A percentile compares a stretch with the other conserved stretches of the same genome.
Evolutionary conservation across 1,140 invertebrate species (phyloP).

Genomic region (Aphaenogaster rudis): DNA sequence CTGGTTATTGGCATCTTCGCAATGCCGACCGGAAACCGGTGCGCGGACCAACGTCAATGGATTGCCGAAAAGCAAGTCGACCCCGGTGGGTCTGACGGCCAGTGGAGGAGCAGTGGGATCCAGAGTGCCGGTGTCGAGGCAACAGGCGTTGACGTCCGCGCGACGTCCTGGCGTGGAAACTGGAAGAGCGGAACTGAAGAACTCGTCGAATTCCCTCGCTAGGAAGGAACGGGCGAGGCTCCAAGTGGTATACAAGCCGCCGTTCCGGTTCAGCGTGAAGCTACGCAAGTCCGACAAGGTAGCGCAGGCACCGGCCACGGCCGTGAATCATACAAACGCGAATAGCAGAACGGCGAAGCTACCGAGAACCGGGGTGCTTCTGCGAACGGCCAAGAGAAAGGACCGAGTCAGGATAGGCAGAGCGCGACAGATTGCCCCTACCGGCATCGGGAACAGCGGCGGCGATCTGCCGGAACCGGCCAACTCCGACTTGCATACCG

Average conservation of each 20-base stretch:
- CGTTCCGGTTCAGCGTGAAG: conserved; percentile 94
- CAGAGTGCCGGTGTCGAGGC: conserved; percentile 66
- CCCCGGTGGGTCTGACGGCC: conserved; percentile 89
- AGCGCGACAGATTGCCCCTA: conserved; percentile 75
- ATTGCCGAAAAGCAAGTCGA: conserved; percentile 91
- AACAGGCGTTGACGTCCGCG: conserved; percentile 69
- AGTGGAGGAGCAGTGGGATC: conserved; percentile 62
- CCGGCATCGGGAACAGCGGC: conserved; percentile 72
- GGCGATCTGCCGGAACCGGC: conserved; percentile 80
- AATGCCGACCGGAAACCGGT: conserved; percentile 80
- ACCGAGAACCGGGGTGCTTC: conserved; percentile 86
- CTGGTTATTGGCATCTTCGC: conserved; percentile 92
- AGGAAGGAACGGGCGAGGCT: conserved; percentile 90
- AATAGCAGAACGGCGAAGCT: conserved; percentile 67
- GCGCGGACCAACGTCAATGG: conserved; percentile 77
- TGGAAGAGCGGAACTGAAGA: conserved; percentile 74
- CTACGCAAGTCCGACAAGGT: conserved; percentile 90
- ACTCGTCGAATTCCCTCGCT: conserved; percentile 66
- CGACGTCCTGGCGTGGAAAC: conserved; percentile 71
- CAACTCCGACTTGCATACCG: conserved; percentile 89
- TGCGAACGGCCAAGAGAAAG: conserved; percentile 84
- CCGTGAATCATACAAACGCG: conserved; percentile 56
- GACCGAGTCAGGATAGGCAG: conserved; percentile 80
- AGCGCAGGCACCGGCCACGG: conserved; percentile 73
- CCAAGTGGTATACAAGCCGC: conserved; percentile 94